phyloP scores from a whole-genome alignment of 2,113 vertebrate species.

The Ptilorrhoa leucosticta region DNA sequence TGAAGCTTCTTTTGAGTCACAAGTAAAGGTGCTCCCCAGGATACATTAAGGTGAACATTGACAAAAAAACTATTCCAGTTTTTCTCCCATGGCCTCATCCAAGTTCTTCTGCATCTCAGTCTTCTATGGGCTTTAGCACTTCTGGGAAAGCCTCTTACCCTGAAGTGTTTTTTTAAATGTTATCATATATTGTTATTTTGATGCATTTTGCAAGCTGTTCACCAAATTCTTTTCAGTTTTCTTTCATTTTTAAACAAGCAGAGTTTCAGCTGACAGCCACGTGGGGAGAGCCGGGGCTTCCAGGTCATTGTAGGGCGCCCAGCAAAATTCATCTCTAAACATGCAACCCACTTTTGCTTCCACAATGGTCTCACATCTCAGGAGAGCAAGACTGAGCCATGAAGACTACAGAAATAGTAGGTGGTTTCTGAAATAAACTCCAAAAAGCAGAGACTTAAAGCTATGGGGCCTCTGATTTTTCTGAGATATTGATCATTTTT shows the following conservation, averaged over 20 bases:
- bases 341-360: background rate
- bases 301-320: background rate
- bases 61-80: background rate
- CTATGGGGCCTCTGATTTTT: background rate
- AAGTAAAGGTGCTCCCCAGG: background rate
- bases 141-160: background rate
- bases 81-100: background rate
- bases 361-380: background rate
- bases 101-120: background rate
- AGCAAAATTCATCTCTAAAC: background rate
- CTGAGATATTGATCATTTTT: background rate
- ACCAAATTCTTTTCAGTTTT: background rate
- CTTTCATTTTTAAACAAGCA: background rate
- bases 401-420: background rate
- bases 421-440: background rate
- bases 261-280: background rate
- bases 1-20: background rate
- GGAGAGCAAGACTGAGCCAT: background rate
- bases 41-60: background rate
- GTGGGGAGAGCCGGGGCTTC: background rate
- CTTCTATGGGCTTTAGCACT: background rate
- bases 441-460: background rate
- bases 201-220: background rate
- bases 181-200: background rate
- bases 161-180: background rate